Evolutionary conservation across 2,888 invertebrate genomes (phyloP), one percentile per base, ranked within the genome.

Genomic region (Nudaria mundana): DNA sequence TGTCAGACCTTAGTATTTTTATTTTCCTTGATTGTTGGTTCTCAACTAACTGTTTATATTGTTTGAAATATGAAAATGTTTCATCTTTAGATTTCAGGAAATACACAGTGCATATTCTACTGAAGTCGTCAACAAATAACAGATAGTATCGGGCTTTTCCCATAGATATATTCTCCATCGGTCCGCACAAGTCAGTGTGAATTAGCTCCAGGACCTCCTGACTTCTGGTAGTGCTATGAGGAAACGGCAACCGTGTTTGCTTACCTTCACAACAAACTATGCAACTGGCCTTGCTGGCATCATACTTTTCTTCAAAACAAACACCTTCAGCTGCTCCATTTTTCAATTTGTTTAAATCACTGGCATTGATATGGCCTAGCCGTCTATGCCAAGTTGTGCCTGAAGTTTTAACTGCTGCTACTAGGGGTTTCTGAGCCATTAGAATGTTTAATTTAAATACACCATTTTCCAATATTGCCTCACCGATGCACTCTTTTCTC

Each of bases 251-350:
- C 16, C 46, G 32, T 3, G 38, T 36, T 18, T 55, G 57, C 16
- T 55, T 57, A 1, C 51, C 52, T 16, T 54, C 45, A 34, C 54
- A 54, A n/a, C 52, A 55, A 3, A 48, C 34, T 23, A 30, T 22
- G 30, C 55, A 56, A 4, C n/a, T 46, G 4, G 29, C 30, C 14
- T 44, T 53, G 5, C 22, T 25, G 4, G 29, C 39, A 2, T 30
- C 26, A 13, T 28, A 7, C 6, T 31, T 48, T 4, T 48, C 47
- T 8, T 22, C 6, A 16, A 34, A 52, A 4, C 15, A 25, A 5
- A 54, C 23, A 11, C 53, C 58, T 11, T 44, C 33, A 5, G 43
- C 56, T 13, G 46, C 40, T 13, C 52, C 50, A 30, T 44, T 32
- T 18, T 42, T 49, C 44, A 58, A 40, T 22, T 45, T 54, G 12